Percentiles rank a stretch among this genome's conserved stretches.
Evolutionary conservation across 1,140 invertebrate species (phyloP).

Genomic region (Ylistrum balloti): DNA sequence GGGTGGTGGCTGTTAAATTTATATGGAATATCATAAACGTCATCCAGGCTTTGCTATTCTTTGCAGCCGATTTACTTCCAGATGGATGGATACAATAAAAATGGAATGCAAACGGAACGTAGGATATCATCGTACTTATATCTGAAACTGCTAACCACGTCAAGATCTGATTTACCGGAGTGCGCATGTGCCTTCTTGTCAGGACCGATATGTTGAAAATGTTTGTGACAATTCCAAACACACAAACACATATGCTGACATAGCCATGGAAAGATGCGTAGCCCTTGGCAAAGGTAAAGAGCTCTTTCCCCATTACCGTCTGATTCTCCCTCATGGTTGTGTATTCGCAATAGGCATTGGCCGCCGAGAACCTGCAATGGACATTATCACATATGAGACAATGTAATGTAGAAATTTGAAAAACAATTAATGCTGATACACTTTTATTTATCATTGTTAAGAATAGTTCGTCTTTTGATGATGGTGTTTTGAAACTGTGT

Average conservation of each 20-base stretch:
- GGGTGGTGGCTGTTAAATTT: slow-evolving; percentile 90
- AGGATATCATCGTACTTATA: slow-evolving; percentile 94
- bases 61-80: slow-evolving; percentile 64
- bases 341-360: slow-evolving; percentile 54
- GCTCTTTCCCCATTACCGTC: slow-evolving; percentile 56
- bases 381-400: too few species aligned
- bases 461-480: too few species aligned
- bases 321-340: slow-evolving; percentile 55
- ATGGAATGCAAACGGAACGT: slow-evolving; percentile 92
- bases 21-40: slow-evolving; percentile 79
- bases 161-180: slow-evolving; percentile 93
- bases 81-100: slow-evolving; percentile 76
- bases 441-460: too few species aligned
- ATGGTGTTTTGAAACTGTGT: too few species aligned
- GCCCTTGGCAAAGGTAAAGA: slow-evolving; percentile 73
- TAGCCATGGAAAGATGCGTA: slow-evolving; percentile 87
- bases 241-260: slow-evolving; percentile 89
- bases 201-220: slow-evolving; percentile 91
- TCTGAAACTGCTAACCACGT: slow-evolving; percentile 93
- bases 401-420: too few species aligned
- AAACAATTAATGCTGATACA: too few species aligned
- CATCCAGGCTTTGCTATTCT: slow-evolving; percentile 77
- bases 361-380: slow-evolving; percentile 61
- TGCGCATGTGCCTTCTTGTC: slow-evolving; percentile 91
- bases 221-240: slow-evolving; percentile 94